Evolutionary conservation across 2,797 vertebrate genomes (phyloP).

Genomic region (Chiloscyllium punctatum): DNA sequence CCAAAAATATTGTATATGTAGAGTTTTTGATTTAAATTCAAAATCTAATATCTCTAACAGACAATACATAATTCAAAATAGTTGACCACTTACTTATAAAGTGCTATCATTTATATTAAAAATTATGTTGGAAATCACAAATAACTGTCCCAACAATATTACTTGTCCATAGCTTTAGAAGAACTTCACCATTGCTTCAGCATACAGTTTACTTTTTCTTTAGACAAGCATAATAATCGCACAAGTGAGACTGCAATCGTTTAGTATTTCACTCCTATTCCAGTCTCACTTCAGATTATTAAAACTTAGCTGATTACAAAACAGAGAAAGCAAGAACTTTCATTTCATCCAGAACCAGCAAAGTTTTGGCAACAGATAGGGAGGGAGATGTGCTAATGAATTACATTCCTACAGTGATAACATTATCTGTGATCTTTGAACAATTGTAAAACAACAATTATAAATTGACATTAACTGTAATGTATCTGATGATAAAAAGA

Average conservation of each 20-base stretch:
- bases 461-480: neutral
- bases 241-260: neutral
- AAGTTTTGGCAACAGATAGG: neutral
- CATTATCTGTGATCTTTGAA: neutral
- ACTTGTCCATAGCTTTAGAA: neutral
- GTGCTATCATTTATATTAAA: neutral
- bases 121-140: neutral
- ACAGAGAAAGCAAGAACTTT: neutral
- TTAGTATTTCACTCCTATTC: neutral
- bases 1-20: neutral
- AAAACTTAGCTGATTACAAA: neutral
- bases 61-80: neutral
- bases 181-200: neutral
- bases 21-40: neutral
- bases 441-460: neutral
- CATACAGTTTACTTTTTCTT: neutral
- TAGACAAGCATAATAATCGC: neutral
- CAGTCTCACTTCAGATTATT: neutral
- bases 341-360: neutral
- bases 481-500: neutral
- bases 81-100: neutral
- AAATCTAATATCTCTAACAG: neutral
- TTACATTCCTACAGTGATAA: neutral
- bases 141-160: neutral
- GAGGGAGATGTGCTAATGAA: neutral